phyloP scores from a whole-genome alignment of 1,140 invertebrate genomes.

The Neodiprion lecontei region DNA sequence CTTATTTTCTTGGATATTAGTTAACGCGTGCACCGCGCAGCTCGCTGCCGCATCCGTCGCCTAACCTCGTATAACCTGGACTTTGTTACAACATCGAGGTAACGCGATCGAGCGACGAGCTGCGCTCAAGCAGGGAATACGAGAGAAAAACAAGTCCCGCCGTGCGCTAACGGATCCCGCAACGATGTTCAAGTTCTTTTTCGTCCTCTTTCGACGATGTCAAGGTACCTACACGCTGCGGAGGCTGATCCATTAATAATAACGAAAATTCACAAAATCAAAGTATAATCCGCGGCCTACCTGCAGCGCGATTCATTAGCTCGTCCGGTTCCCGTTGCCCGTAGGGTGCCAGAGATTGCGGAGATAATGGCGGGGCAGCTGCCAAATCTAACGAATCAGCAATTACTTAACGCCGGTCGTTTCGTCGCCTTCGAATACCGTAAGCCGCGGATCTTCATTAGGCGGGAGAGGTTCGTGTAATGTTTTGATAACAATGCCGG shows the following conservation, averaged over 20 bases:
- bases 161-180: neutral
- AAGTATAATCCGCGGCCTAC: neutral
- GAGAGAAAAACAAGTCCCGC: neutral
- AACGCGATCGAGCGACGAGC: neutral
- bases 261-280: no score
- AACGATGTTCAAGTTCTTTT: no score
- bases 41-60: conserved; percentile 9
- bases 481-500: no score
- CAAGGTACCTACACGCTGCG: no score
- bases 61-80: neutral
- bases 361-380: neutral
- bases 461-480: no score
- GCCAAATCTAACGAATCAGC: neutral
- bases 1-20: conserved; percentile 43
- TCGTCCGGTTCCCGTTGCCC: neutral
- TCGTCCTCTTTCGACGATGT: no score
- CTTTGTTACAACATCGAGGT: neutral
- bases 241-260: no score
- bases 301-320: neutral
- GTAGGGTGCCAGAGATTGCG: neutral
- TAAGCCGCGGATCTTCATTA: no score
- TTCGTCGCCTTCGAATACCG: no score
- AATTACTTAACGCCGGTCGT: neutral
- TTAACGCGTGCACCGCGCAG: conserved; percentile 31
- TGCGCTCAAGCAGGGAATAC: neutral